A percentile compares a stretch with the other conserved stretches of the same genome.
Evolutionary conservation across 2,888 invertebrate species (phyloP).

Genomic region (Minunthozetes semirufus): DNA sequence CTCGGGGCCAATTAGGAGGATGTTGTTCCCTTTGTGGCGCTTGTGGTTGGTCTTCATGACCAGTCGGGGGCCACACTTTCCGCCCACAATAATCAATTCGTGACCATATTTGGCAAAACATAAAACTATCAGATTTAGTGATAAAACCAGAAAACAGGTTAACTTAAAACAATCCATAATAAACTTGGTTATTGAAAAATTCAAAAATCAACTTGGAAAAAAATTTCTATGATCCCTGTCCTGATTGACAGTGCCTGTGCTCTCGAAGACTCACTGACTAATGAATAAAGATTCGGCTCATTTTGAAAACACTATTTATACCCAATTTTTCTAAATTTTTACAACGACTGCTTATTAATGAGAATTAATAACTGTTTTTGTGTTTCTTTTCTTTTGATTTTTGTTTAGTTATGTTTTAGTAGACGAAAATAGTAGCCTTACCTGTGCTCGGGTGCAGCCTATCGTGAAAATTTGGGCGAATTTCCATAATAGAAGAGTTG

Average conservation of each 20-base stretch:
- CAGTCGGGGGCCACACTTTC: constrained; percentile 7
- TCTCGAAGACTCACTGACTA: no score
- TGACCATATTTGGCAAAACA: not conserved
- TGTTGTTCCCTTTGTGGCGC: not conserved
- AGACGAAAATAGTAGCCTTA: not conserved
- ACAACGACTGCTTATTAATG: not conserved
- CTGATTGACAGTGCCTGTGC: no score
- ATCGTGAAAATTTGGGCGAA: not conserved
- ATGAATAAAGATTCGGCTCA: no score
- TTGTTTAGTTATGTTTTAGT: not conserved
- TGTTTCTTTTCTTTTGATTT: not conserved
- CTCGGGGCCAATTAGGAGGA: not conserved
- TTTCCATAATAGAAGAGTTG: not conserved
- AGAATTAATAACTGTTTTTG: not conserved
- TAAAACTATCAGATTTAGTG: not conserved
- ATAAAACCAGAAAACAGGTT: not conserved
- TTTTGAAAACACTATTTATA: not conserved
- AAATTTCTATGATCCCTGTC: not conserved
- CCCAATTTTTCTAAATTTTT: not conserved
- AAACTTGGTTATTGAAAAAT: not conserved
- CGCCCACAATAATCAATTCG: constrained; percentile 21
- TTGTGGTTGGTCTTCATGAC: not conserved
- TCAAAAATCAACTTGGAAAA: not conserved
- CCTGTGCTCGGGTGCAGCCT: not conserved
- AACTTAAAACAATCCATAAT: not conserved